phyloP scores from a whole-genome alignment of 2,113 vertebrate genomes.

The Mixornis gularis region DNA sequence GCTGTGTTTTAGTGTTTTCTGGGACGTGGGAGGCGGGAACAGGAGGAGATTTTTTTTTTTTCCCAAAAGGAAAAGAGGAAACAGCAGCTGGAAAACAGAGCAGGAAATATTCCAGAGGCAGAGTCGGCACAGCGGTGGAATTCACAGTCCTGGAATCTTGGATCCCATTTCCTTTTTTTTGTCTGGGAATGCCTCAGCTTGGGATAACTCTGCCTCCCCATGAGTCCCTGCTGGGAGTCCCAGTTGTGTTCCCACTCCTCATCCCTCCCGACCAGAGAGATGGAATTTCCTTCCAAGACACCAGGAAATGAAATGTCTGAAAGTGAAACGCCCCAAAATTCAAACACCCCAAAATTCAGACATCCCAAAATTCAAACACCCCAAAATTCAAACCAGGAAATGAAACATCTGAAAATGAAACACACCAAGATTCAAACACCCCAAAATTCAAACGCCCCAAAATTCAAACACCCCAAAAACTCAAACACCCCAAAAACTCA shows the following conservation, averaged over 20 bases:
- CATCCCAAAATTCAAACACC: too few species aligned
- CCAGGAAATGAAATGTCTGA: accelerated
- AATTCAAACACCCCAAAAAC: neutral
- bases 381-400: too few species aligned
- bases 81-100: neutral
- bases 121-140: accelerated
- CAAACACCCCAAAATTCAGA: too few species aligned
- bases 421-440: too few species aligned
- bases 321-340: too few species aligned
- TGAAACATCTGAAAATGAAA: too few species aligned
- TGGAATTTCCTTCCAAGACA: neutral
- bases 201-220: neutral
- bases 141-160: accelerated
- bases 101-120: neutral
- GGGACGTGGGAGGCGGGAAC: accelerated
- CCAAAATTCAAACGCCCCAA: too few species aligned
- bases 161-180: neutral
- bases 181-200: accelerated
- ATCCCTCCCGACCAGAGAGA: accelerated
- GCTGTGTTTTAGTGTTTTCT: neutral
- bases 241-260: accelerated
- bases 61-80: neutral
- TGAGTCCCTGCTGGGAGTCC: neutral
- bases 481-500: too few species aligned
- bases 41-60: neutral